These are phyloP conservation scores for Nudaria mundana DNA, from an alignment of 2,888 invertebrate genomes.

Conservation along the genomic window DNA sequence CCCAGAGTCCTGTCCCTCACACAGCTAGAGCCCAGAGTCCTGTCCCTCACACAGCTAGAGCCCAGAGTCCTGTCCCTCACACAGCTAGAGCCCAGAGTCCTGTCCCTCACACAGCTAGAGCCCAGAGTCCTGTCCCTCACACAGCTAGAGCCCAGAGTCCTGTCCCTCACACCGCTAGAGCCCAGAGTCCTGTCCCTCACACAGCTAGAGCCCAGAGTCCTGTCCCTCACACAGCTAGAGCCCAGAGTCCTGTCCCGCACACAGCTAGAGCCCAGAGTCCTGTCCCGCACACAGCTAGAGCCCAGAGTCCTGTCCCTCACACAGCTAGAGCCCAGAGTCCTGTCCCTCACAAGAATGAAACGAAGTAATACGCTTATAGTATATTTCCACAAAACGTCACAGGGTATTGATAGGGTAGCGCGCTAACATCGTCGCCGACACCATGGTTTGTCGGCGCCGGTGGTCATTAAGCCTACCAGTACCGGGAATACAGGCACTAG, in stretches of 20 bases:
- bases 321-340: background rate
- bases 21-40: background rate
- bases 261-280: background rate
- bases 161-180: background rate
- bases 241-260: background rate
- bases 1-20: too few species aligned
- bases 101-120: background rate
- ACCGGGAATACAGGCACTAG: background rate
- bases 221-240: background rate
- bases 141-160: background rate
- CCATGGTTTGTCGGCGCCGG: conserved; percentile 6
- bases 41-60: background rate
- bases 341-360: background rate
- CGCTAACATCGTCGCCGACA: conserved; percentile 1
- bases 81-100: background rate
- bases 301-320: background rate
- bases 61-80: background rate
- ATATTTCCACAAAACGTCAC: conserved; percentile 8
- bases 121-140: background rate
- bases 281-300: background rate
- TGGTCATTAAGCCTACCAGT: background rate
- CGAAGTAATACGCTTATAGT: conserved; percentile 13
- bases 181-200: background rate
- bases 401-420: background rate
- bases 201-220: background rate